Conservation (phyloP, 2,797 vertebrate species). For the Chloroceryle amazona region DNA sequence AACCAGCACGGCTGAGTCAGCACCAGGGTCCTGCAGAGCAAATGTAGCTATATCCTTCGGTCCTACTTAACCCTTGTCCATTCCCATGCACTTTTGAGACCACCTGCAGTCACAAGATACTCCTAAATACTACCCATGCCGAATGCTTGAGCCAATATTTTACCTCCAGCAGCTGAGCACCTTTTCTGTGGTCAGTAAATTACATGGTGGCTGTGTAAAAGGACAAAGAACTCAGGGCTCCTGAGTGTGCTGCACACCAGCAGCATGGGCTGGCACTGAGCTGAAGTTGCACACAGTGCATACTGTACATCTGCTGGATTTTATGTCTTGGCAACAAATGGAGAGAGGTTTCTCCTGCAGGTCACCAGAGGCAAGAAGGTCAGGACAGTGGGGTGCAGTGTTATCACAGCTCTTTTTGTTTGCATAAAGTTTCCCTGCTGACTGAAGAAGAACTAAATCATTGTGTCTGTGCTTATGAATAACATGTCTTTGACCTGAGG, state of each 20-base stretch:
- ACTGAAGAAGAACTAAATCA: conserved; percentile 20
- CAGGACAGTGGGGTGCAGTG: neutral
- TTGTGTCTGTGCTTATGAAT: neutral
- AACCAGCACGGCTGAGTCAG: neutral
- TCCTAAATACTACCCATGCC: neutral
- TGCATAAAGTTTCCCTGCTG: neutral
- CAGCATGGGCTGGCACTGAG: fast-evolving
- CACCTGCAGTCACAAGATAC: neutral
- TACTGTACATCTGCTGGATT: neutral
- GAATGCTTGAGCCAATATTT: neutral
- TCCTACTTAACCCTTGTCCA: neutral
- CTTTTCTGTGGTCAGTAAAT: neutral
- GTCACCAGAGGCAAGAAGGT: neutral
- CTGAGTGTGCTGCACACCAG: neutral
- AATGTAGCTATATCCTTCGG: neutral
- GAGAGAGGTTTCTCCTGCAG: neutral
- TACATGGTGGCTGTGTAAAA: neutral
- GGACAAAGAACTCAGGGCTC: neutral
- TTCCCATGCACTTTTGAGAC: neutral
- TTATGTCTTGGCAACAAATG: neutral
- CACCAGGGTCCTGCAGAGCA: neutral
- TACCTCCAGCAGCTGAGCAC: neutral
- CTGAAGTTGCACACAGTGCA: neutral
- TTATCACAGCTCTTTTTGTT: neutral
- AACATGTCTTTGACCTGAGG: neutral